A percentile compares a stretch with the other conserved stretches of the same genome.
Conservation (phyloP, 2,888 invertebrate species). For the Agrenia bidenticulata region DNA sequence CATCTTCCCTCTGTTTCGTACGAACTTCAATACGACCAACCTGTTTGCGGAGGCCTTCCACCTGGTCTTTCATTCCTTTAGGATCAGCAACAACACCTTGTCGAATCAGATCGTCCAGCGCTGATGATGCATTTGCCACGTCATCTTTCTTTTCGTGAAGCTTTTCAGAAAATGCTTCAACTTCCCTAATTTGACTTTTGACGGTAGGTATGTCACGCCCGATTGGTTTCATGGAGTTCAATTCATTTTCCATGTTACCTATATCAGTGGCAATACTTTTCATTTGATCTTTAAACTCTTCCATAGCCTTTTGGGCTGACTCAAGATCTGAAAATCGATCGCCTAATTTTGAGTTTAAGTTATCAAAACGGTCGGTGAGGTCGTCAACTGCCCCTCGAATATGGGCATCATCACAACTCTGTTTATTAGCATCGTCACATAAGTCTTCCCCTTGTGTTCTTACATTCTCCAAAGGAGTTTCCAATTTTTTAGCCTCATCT, state of each 20-base stretch:
- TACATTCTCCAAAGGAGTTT: slow-evolving; percentile 67
- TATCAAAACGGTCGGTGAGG: slow-evolving; percentile 73
- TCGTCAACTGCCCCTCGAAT: slow-evolving; percentile 76
- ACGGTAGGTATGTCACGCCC: slow-evolving; percentile 85
- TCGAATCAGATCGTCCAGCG: slow-evolving; percentile 76
- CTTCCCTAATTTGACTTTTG: slow-evolving; percentile 77
- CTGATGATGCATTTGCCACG: slow-evolving; percentile 66
- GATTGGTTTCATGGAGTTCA: slow-evolving; percentile 81
- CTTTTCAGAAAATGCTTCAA: slow-evolving; percentile 58
- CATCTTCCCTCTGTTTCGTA: slow-evolving; percentile 74
- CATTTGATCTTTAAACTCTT: slow-evolving; percentile 84
- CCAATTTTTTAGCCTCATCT: slow-evolving; percentile 77
- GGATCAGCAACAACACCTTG: slow-evolving; percentile 83
- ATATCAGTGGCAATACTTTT: slow-evolving; percentile 76
- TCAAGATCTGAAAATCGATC: slow-evolving; percentile 78
- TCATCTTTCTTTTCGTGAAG: slow-evolving; percentile 56
- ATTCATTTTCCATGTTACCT: slow-evolving; percentile 75
- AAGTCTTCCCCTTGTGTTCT: slow-evolving; percentile 74
- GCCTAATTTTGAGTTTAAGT: slow-evolving; percentile 73
- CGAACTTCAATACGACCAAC: slow-evolving; percentile 77
- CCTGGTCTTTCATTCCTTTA: slow-evolving; percentile 73
- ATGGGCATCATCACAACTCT: slow-evolving; percentile 71
- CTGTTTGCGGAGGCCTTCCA: slow-evolving; percentile 75
- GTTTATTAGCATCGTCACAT: slow-evolving; percentile 71
- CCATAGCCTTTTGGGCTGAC: slow-evolving; percentile 80